phyloP scores from a whole-genome alignment of 2,797 vertebrate species.

The Leptoclinus maculatus region DNA sequence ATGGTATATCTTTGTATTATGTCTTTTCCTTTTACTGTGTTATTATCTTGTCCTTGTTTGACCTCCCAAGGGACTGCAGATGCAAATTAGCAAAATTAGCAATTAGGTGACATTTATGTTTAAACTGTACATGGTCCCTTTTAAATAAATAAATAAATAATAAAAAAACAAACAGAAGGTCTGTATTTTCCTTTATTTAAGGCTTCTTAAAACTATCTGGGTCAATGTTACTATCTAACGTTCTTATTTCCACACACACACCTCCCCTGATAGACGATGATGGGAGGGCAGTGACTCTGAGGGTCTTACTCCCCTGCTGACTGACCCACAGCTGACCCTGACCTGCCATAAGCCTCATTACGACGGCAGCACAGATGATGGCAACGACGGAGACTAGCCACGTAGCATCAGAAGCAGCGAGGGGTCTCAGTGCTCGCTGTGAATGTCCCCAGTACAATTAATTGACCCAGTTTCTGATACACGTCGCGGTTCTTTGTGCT shows the following conservation, averaged over 20 bases:
- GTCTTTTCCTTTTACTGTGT: no score
- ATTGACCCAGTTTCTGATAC: constrained; percentile 58
- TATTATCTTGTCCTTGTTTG: no score
- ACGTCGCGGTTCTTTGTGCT: constrained; percentile 1
- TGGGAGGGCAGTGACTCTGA: constrained; percentile 31
- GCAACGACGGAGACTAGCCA: constrained; percentile 49
- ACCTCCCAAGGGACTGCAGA: no score
- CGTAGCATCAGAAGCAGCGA: constrained; percentile 57
- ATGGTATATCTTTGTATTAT: no score
- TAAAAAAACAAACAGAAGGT: not conserved
- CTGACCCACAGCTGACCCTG: constrained; percentile 62
- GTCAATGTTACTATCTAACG: not conserved
- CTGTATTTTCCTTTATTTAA: not conserved
- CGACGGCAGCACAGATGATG: constrained; percentile 48
- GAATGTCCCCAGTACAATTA: constrained; percentile 54
- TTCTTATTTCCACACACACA: constrained; percentile 10
- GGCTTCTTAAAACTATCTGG: not conserved
- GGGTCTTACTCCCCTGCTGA: constrained; percentile 58
- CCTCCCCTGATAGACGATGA: constrained; percentile 7
- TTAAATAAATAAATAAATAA: no score
- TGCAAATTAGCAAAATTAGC: no score
- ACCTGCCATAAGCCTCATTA: constrained; percentile 66
- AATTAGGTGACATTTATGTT: no score
- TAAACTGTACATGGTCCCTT: no score
- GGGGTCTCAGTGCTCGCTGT: constrained; percentile 52